These are phyloP conservation scores for Orchesella flavescens DNA, from an alignment of 2,888 invertebrate species.

Conservation along the genomic window DNA sequence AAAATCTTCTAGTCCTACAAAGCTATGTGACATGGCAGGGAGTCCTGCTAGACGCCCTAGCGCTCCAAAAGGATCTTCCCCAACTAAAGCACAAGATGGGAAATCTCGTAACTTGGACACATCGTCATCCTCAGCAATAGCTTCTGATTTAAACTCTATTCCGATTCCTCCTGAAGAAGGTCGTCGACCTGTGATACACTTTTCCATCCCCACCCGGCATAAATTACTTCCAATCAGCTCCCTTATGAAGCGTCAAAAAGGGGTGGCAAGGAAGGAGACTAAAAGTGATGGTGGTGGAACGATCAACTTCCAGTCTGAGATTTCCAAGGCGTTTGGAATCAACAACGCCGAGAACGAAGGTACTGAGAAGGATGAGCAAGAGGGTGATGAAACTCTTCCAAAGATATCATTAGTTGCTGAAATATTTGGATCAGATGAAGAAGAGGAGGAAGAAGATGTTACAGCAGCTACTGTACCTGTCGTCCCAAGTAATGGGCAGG, in stretches of 20 bases:
- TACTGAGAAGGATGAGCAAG: conserved; percentile 45
- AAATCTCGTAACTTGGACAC: neutral
- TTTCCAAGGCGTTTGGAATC: conserved; percentile 76
- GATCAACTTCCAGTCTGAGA: conserved; percentile 71
- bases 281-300: conserved; percentile 53
- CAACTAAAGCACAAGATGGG: neutral
- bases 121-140: neutral
- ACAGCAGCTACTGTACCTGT: neutral
- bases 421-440: conserved; percentile 71
- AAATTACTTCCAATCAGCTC: conserved; percentile 70
- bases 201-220: conserved; percentile 71
- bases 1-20: neutral
- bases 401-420: conserved; percentile 69
- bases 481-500: neutral
- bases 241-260: conserved; percentile 70
- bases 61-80: neutral
- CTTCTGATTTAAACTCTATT: conserved; percentile 65
- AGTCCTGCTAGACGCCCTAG: neutral
- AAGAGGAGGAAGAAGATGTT: conserved; percentile 61
- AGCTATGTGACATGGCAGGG: neutral
- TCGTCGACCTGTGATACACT: conserved; percentile 70
- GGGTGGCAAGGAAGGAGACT: conserved; percentile 68
- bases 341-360: conserved; percentile 56
- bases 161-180: conserved; percentile 68
- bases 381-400: conserved; percentile 52